Conservation (phyloP, 2,113 vertebrate species). For the Trochalopteron elliotii region DNA sequence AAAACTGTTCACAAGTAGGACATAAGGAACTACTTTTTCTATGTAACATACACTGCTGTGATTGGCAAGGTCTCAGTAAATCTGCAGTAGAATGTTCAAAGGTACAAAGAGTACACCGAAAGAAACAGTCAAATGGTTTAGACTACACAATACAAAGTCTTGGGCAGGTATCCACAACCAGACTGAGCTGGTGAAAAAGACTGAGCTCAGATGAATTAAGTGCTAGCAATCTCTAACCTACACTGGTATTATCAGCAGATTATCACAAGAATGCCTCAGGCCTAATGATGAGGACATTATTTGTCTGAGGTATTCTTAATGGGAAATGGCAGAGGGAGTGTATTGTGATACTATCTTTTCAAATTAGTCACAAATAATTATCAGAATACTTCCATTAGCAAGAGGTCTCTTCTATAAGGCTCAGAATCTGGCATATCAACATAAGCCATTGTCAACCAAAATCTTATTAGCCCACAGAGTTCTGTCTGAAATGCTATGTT, state of each 20-base stretch:
- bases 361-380: constrained; percentile 38
- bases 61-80: neutral
- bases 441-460: neutral
- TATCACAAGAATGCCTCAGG: neutral
- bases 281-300: neutral
- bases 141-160: neutral
- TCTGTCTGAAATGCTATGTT: neutral
- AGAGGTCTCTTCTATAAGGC: neutral
- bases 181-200: neutral
- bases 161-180: neutral
- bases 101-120: neutral
- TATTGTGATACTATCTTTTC: constrained; percentile 5
- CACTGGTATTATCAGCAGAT: neutral
- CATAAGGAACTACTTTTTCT: neutral
- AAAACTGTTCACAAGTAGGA: neutral
- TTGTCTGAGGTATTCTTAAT: constrained; percentile 22
- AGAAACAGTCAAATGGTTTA: neutral
- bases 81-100: neutral
- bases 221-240: neutral
- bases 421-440: neutral
- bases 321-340: neutral
- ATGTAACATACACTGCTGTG: neutral
- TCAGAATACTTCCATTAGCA: neutral
- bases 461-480: neutral
- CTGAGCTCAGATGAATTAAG: neutral